A percentile compares a stretch with the other conserved stretches of the same genome.
phyloP scores from a whole-genome alignment of 2,797 vertebrate species.

The Smutsia gigantea region DNA sequence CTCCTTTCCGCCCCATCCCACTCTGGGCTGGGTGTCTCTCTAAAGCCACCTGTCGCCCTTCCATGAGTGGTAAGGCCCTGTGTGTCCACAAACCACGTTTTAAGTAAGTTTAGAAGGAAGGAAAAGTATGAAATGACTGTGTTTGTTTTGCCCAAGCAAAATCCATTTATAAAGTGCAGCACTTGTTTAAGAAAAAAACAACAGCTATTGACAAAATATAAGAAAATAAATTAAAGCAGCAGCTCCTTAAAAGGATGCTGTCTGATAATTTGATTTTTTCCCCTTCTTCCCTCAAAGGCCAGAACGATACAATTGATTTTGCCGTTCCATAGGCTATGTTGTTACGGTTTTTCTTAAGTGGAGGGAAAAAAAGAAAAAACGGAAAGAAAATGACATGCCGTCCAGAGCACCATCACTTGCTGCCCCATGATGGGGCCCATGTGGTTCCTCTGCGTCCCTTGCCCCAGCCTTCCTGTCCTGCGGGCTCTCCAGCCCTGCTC shows the following conservation, averaged over 20 bases:
- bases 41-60: neutral
- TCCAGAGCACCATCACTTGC: neutral
- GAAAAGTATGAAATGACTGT: conserved; percentile 62
- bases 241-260: conserved; percentile 81
- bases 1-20: accelerated
- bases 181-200: conserved; percentile 80
- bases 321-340: conserved; percentile 64
- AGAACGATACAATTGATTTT: conserved; percentile 82
- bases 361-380: neutral
- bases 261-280: conserved; percentile 84
- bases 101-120: conserved; percentile 70
- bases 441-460: neutral
- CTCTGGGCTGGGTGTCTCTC: neutral
- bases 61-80: neutral
- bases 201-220: conserved; percentile 86
- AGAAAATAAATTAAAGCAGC: conserved; percentile 85
- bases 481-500: neutral
- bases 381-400: conserved; percentile 14
- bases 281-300: conserved; percentile 82
- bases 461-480: neutral
- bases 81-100: neutral
- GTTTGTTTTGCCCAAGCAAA: conserved; percentile 78
- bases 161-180: conserved; percentile 83
- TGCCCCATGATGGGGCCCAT: accelerated
- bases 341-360: conserved; percentile 79